Percentiles rank a stretch among this genome's conserved stretches.
These are phyloP conservation scores for Chalcosyrphus nemorum DNA, from an alignment of 2,888 invertebrate species.

Conservation along the genomic window DNA sequence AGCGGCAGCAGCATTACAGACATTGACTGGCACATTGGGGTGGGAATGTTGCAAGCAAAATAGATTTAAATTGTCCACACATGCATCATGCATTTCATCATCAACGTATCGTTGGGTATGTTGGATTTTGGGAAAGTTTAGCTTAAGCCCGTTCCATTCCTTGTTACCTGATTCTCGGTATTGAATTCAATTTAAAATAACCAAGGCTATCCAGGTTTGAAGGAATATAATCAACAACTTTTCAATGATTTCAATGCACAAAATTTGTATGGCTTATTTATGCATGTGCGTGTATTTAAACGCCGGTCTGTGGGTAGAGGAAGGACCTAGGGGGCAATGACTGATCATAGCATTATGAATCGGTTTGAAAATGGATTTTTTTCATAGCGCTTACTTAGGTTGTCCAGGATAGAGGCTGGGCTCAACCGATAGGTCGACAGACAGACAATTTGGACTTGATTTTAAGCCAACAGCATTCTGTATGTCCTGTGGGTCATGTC, in stretches of 20 bases:
- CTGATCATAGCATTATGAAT: too few species aligned
- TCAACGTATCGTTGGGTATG: too few species aligned
- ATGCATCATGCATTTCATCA: constrained; percentile 16
- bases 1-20: constrained; percentile 23
- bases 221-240: constrained; percentile 17
- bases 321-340: neutral
- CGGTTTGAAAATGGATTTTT: too few species aligned
- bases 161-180: constrained; percentile 25
- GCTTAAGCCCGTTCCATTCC: neutral
- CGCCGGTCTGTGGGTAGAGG: neutral
- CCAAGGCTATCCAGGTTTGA: neutral
- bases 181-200: constrained; percentile 39
- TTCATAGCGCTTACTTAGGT: too few species aligned
- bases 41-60: constrained; percentile 18
- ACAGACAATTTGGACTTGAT: too few species aligned
- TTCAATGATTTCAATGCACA: neutral
- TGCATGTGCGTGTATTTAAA: too few species aligned
- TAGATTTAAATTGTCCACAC: constrained; percentile 42
- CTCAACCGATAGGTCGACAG: too few species aligned
- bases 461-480: too few species aligned
- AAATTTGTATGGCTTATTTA: too few species aligned
- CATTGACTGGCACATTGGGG: neutral
- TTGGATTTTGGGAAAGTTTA: constrained; percentile 30
- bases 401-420: too few species aligned
- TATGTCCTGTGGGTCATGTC: too few species aligned